Base-by-base conservation (phyloP, 2,113 vertebrate species). In the Rhegmatorhina hoffmannsi region DNA sequence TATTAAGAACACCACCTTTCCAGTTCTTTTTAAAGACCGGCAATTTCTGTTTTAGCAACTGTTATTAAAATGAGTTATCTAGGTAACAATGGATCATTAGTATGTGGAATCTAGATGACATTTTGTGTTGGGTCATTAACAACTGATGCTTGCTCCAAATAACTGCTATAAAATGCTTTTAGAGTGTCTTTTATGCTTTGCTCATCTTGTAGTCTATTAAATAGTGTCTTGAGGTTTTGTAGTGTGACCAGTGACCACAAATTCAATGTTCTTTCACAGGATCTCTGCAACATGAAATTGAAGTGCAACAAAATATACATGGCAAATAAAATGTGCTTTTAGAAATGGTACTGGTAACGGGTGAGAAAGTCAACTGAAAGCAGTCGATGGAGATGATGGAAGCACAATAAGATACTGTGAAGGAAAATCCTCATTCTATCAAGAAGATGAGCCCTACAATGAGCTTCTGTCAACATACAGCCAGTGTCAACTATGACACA, bases 61-160 rank as follows among this genome's bases (percentile, higher is more conserved):
- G 25, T 62, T 87, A 89, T 62, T 87, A 76, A 83, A 92, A 69
- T 47, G 3, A 84, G 58, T 91, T 87, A 76, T 63, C 50, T 55
- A 66, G 81, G 74, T 79, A 94, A 85, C 49, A 76, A 69, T 34
- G 10, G 36, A 43, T 89, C n/a, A 62, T 82, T 79, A 84, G 23
- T 64, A 73, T 1, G 2, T 85, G 40, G 17, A 82, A 89, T 62
- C 17, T 89, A 69, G 62, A 73, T 0, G 7, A 56, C 10, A 36
- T 82, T 94, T 89, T 94, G 9, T 43, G 20, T 82, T 52, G 74
- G 76, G 23, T 73, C 84, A 82, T 79, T 87, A 95, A 62, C 18
- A 85, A 76, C 7, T 7, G 33, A 6, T 2, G 2, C 20, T 76
- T 62, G 17, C 58, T 76, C 46, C 58, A 94, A 95, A 76, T 43